Base-by-base conservation (phyloP, 2,797 vertebrate genomes). In the Falco biarmicus region DNA sequence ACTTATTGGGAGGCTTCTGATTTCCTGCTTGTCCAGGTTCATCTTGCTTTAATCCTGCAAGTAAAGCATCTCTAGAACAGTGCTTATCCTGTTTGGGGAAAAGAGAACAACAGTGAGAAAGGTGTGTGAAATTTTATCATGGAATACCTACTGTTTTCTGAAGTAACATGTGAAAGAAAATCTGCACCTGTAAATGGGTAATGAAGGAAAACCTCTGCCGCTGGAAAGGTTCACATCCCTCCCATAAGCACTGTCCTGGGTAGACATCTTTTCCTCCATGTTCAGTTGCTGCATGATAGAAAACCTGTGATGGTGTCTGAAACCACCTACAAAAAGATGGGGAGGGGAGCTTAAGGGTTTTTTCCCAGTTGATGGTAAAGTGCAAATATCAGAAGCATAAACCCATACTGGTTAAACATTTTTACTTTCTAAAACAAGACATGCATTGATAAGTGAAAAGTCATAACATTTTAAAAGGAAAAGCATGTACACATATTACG, bases 141-240 rank as follows among this genome's bases (percentile, higher is more conserved):
- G 10, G 29, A 92, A 70, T 39, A 68, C 64, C 18, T 69, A 56
- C 31, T 63, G 11, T 47, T 70, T 86, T 60, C 71, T 53, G 37
- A 95, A 90, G 41, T 10, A 76, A n/a, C 13, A 94, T 0, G 15
- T 54, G n/a, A 69, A 95, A 96, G 56, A 82, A 64, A 91, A 89
- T 85, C 45, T 76, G 68, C 97, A 99, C 99, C 99, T 99, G 99
- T 97, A 99, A 98, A 97, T 99, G 99, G 31, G 99, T 99, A 93
- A 99, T 99, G 97, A 99, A 99, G 91, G 99, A 99, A 97, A 99
- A 99, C 98, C 99, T 99, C 98, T 99, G 99, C 48, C 99, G 97
- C 87, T 99, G 99, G 95, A 99, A 99, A 84, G 99, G 99, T 97
- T 99, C 99, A 96, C 99, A 99, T 53, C 99, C 99, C 93, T 99